These are phyloP conservation scores for Cephus pulcher DNA, from an alignment of 2,888 invertebrate genomes.

Conservation along the genomic window DNA sequence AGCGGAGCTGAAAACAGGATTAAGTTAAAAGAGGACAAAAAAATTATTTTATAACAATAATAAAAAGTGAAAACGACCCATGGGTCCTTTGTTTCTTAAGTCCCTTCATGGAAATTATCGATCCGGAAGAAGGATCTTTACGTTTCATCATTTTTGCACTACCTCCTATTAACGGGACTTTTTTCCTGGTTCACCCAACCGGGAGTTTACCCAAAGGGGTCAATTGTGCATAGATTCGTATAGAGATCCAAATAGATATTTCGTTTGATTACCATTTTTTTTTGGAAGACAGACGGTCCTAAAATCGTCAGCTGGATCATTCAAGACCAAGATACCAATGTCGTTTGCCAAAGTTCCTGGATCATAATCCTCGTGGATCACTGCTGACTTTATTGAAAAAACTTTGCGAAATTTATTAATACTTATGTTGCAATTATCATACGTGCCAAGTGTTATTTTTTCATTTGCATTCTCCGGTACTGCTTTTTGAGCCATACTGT, in stretches of 20 bases:
- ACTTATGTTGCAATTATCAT: not conserved
- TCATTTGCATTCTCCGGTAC: not conserved
- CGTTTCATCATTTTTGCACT: not conserved
- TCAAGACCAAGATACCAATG: not conserved
- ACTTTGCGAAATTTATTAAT: not conserved
- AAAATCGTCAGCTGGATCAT: not conserved
- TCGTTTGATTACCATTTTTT: not conserved
- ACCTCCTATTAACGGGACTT: not conserved
- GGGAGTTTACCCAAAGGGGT: not conserved
- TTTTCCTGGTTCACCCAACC: no score
- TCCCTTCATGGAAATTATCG: not conserved
- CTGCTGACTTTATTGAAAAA: not conserved
- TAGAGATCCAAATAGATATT: not conserved
- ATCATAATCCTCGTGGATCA: not conserved
- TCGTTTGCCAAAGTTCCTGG: not conserved
- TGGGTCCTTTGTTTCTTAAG: not conserved
- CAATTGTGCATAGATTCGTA: not conserved
- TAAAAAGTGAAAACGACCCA: not conserved
- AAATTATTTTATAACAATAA: not conserved
- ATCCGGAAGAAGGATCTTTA: not conserved
- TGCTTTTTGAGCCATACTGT: not conserved
- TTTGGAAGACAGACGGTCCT: not conserved
- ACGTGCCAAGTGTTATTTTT: not conserved
- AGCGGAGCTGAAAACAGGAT: not conserved
- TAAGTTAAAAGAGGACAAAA: not conserved